Percentiles rank a stretch among this genome's conserved stretches.
Conservation (phyloP, 2,797 vertebrate species). For the Rhabdomys pumilio region DNA sequence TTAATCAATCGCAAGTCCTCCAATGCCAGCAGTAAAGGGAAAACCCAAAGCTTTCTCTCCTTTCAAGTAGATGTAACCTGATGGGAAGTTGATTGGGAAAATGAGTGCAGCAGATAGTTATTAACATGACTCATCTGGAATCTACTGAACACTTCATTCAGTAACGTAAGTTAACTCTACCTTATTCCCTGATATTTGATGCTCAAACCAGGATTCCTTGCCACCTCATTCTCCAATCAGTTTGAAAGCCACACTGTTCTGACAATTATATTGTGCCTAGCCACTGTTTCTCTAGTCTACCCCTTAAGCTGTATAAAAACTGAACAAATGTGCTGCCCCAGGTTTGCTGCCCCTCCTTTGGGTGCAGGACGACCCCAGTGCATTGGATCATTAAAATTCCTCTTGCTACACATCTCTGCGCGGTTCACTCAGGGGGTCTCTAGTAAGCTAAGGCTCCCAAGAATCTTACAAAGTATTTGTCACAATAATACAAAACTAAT, state of each 20-base stretch:
- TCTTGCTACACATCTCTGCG: too few relatives aligned
- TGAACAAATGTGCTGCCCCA: too few relatives aligned
- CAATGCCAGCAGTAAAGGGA: accelerated
- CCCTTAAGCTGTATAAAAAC: too few relatives aligned
- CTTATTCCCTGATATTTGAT: not conserved
- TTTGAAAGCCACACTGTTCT: too few relatives aligned
- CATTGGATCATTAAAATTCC: too few relatives aligned
- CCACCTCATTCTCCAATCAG: not conserved
- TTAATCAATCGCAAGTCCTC: accelerated
- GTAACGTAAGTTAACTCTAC: not conserved
- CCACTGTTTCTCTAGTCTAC: too few relatives aligned
- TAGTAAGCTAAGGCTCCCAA: too few relatives aligned
- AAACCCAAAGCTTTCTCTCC: not conserved
- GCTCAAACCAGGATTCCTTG: not conserved
- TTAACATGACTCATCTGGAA: not conserved
- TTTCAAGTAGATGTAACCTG: not conserved
- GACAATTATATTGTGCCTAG: too few relatives aligned
- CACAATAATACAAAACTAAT: not conserved
- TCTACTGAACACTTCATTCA: not conserved
- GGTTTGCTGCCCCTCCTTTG: too few relatives aligned
- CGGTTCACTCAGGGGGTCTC: too few relatives aligned
- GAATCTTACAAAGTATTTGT: not conserved
- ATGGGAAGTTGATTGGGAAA: not conserved
- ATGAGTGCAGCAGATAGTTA: not conserved
- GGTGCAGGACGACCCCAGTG: too few relatives aligned